Percentiles rank a stretch among this genome's conserved stretches.
Conservation (phyloP, 2,797 vertebrate species). For the Manis javanica region DNA sequence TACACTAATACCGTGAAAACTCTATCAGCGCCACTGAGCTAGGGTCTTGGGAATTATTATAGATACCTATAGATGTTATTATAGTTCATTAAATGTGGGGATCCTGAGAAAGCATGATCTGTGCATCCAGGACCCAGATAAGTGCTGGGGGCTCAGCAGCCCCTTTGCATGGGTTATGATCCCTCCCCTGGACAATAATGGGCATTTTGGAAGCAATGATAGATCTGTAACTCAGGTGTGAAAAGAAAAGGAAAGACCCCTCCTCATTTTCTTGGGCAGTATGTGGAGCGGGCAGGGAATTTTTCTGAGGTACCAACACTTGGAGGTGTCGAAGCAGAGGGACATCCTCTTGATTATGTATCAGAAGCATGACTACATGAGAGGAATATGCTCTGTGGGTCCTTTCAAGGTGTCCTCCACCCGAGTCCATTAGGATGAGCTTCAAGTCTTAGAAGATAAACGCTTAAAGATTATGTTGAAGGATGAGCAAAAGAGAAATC, state of each 20-base stretch:
- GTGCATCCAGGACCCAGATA: background rate
- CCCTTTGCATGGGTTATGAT: background rate
- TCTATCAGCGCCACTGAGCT: background rate
- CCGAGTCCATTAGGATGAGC: background rate
- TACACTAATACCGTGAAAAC: background rate
- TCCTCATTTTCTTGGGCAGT: background rate
- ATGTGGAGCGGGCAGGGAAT: background rate
- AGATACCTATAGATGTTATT: background rate
- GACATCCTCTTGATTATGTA: background rate
- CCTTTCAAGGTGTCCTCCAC: background rate
- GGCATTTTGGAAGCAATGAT: background rate
- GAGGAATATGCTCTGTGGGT: background rate
- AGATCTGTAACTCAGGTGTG: background rate
- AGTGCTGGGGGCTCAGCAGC: background rate
- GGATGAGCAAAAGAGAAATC: background rate
- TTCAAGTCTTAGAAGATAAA: background rate
- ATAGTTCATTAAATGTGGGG: background rate
- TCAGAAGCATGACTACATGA: background rate
- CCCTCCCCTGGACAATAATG: background rate
- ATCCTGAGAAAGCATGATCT: background rate
- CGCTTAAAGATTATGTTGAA: background rate
- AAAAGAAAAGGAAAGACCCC: background rate
- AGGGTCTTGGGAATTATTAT: background rate
- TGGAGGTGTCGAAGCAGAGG: background rate
- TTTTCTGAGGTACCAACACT: background rate